A percentile compares a stretch with the other conserved stretches of the same genome.
Evolutionary conservation across 2,888 invertebrate species (phyloP).

Genomic region (Argyresthia albistria): DNA sequence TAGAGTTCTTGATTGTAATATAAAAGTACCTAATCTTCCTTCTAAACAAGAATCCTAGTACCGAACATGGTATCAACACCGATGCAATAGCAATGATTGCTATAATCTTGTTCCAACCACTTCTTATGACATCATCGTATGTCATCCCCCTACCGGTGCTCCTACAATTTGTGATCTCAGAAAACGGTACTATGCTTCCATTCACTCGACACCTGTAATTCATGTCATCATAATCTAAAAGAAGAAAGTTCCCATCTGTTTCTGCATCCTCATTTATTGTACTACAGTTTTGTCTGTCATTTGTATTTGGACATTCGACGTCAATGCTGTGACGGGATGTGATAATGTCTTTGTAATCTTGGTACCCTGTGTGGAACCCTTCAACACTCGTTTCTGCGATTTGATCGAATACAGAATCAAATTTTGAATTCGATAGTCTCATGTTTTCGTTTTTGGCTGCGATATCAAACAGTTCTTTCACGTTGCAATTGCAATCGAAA

Average conservation of each 20-base stretch:
- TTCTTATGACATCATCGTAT: constrained; percentile 16
- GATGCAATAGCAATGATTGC: constrained; percentile 26
- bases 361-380: constrained; percentile 27
- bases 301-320: constrained; percentile 11
- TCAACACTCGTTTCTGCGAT: background rate
- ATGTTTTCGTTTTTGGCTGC: constrained; percentile 18
- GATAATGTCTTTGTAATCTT: constrained; percentile 26
- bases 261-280: constrained; percentile 13
- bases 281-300: constrained; percentile 7
- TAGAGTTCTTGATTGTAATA: constrained; percentile 71
- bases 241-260: constrained; percentile 22
- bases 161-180: constrained; percentile 23
- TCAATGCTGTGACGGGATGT: constrained; percentile 15
- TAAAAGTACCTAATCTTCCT: constrained; percentile 74
- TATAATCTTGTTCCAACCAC: constrained; percentile 19
- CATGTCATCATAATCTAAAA: constrained; percentile 41
- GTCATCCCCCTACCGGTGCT: constrained; percentile 15
- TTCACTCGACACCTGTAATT: constrained; percentile 18
- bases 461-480: constrained; percentile 61
- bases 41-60: constrained; percentile 30
- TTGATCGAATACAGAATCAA: too few species aligned
- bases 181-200: constrained; percentile 19
- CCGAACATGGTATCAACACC: constrained; percentile 22
- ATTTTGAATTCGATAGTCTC: too few species aligned
- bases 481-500: constrained; percentile 72